phyloP scores from a whole-genome alignment of 2,113 vertebrate genomes.

The Nerophis lumbriciformis region DNA sequence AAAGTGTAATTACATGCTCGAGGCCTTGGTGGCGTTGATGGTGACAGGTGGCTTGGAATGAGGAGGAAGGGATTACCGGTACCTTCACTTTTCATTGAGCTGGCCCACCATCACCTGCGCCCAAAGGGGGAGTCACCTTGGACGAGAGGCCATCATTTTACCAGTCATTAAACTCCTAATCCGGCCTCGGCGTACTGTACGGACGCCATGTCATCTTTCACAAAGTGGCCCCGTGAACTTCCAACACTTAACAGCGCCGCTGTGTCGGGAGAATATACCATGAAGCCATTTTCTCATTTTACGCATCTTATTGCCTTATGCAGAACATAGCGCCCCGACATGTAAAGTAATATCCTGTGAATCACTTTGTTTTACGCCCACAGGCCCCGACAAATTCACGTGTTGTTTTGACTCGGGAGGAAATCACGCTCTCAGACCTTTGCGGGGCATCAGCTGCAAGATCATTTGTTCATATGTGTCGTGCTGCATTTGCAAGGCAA shows the following conservation, averaged over 20 bases:
- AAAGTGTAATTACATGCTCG: slow-evolving; percentile 73
- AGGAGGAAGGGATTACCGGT: slow-evolving; percentile 66
- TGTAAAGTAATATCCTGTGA: slow-evolving; percentile 32
- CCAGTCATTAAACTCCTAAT: slow-evolving; percentile 79
- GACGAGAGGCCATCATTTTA: slow-evolving; percentile 71
- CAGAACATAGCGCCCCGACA: slow-evolving; percentile 18
- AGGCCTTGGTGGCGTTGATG: slow-evolving; percentile 55
- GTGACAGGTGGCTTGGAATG: slow-evolving; percentile 63
- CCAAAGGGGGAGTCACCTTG: slow-evolving; percentile 70
- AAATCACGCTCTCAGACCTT: slow-evolving; percentile 29
- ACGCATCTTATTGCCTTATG: slow-evolving; percentile 21
- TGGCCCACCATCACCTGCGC: slow-evolving; percentile 52
- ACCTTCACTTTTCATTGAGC: slow-evolving; percentile 61
- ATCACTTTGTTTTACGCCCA: slow-evolving; percentile 30
- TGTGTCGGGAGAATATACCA: not conserved
- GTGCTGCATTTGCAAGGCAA: slow-evolving; percentile 51
- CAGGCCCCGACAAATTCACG: slow-evolving; percentile 24
- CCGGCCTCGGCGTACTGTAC: slow-evolving; percentile 43
- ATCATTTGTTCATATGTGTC: slow-evolving; percentile 59
- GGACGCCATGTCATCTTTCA: not conserved
- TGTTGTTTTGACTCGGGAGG: slow-evolving; percentile 39
- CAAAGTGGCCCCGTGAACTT: not conserved
- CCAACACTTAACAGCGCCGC: not conserved
- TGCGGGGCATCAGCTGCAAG: slow-evolving; percentile 39
- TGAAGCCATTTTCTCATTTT: slow-evolving; percentile 26